Percentiles rank a stretch among this genome's conserved stretches.
phyloP scores from a whole-genome alignment of 2,797 vertebrate species.

The Eidolon dupreanum region DNA sequence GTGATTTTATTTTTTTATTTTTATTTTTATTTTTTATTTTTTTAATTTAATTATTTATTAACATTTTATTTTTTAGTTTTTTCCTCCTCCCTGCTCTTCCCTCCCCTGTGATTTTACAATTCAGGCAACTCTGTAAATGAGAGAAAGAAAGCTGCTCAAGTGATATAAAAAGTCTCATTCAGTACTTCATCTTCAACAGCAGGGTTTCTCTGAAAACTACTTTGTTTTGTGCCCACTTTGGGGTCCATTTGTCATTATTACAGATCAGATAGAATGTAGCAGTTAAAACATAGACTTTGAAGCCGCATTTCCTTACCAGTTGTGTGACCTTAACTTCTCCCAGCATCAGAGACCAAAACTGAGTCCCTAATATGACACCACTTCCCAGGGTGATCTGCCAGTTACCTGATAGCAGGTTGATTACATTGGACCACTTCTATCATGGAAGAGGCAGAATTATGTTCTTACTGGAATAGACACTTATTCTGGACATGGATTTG shows the following conservation, averaged over 20 bases:
- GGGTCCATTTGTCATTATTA: background rate
- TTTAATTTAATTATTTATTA: no score
- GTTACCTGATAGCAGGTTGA: background rate
- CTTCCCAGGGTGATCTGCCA: background rate
- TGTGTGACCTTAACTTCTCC: background rate
- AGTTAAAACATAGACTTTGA: background rate
- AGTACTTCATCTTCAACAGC: background rate
- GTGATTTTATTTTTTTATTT: no score
- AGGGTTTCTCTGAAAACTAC: background rate
- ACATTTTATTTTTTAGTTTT: no score
- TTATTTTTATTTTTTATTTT: no score
- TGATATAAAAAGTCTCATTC: background rate
- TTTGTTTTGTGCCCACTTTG: background rate
- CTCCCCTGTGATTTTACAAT: background rate
- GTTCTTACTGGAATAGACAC: background rate
- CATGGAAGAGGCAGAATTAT: background rate
- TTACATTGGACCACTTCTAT: background rate
- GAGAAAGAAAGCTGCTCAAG: background rate
- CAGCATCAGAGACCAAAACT: background rate
- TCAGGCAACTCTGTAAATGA: background rate
- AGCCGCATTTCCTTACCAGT: background rate
- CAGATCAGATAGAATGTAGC: background rate
- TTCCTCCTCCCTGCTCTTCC: no score
- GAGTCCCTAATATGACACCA: background rate
- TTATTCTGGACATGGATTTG: background rate